Conservation (phyloP, 92 coral and sea anemone species). For the Diadumene lineata region DNA sequence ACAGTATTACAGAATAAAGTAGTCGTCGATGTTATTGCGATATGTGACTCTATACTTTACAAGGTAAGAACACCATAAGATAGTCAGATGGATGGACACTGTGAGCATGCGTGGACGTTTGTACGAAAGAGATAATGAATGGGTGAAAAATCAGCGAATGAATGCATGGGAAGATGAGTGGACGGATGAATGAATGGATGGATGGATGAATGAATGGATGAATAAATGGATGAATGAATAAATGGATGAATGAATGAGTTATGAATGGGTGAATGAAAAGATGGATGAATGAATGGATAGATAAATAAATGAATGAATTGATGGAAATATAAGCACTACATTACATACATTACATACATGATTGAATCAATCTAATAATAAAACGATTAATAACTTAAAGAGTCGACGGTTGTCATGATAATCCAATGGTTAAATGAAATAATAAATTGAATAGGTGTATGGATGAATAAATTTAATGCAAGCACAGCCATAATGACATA, state of each 20-base stretch:
- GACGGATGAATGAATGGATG: background rate
- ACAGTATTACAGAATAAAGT: constrained; percentile 81
- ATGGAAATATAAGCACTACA: too few relatives aligned
- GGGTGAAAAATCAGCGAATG: background rate
- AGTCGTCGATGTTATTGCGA: constrained; percentile 83
- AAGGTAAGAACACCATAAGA: constrained; percentile 54
- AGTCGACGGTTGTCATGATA: too few relatives aligned
- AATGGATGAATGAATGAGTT: background rate
- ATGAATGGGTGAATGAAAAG: background rate
- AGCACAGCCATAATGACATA: too few relatives aligned
- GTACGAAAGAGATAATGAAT: background rate
- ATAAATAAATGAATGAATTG: background rate
- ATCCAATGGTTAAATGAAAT: too few relatives aligned
- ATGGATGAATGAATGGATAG: background rate
- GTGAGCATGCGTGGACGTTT: background rate
- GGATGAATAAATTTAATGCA: too few relatives aligned
- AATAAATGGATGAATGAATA: background rate
- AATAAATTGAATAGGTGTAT: too few relatives aligned
- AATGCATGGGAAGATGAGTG: background rate
- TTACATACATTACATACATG: too few relatives aligned
- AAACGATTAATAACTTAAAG: background rate
- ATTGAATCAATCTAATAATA: background rate
- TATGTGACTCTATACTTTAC: constrained; percentile 93
- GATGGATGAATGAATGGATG: background rate
- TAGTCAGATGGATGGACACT: background rate